Evolutionary conservation across 2,888 invertebrate species (phyloP).

Genomic region (Diogma glabrata): DNA sequence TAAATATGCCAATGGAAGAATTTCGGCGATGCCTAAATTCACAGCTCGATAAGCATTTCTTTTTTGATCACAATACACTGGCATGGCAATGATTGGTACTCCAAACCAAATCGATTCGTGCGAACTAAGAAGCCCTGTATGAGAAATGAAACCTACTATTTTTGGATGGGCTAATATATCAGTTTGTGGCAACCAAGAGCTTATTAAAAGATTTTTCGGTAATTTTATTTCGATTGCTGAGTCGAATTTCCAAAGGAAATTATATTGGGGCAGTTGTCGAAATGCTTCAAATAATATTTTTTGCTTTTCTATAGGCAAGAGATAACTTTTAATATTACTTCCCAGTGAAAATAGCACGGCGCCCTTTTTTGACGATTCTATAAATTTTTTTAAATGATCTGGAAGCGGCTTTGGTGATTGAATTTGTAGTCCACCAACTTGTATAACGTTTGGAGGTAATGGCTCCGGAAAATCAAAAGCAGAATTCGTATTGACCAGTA

Average conservation of each 20-base stretch:
- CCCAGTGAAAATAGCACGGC: constrained; percentile 30
- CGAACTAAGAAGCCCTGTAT: constrained; percentile 27
- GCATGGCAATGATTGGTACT: constrained; percentile 28
- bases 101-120: constrained; percentile 29
- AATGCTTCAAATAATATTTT: constrained; percentile 25
- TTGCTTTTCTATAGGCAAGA: constrained; percentile 17
- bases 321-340: constrained; percentile 24
- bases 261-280: constrained; percentile 24
- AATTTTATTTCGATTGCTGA: constrained; percentile 21
- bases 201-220: constrained; percentile 36
- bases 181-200: constrained; percentile 40
- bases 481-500: constrained; percentile 30
- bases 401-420: constrained; percentile 24
- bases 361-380: constrained; percentile 26
- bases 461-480: constrained; percentile 28
- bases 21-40: background rate
- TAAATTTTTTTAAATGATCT: constrained; percentile 19
- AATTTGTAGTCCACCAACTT: constrained; percentile 33
- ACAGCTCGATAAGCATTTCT: background rate
- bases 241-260: constrained; percentile 34
- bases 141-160: constrained; percentile 26
- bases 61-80: constrained; percentile 26
- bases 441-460: constrained; percentile 30
- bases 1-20: too few species aligned
- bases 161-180: constrained; percentile 32